Percentiles rank a stretch among this genome's conserved stretches.
Evolutionary conservation across 2,113 vertebrate genomes (phyloP).

Genomic region (Tympanuchus pallidicinctus): DNA sequence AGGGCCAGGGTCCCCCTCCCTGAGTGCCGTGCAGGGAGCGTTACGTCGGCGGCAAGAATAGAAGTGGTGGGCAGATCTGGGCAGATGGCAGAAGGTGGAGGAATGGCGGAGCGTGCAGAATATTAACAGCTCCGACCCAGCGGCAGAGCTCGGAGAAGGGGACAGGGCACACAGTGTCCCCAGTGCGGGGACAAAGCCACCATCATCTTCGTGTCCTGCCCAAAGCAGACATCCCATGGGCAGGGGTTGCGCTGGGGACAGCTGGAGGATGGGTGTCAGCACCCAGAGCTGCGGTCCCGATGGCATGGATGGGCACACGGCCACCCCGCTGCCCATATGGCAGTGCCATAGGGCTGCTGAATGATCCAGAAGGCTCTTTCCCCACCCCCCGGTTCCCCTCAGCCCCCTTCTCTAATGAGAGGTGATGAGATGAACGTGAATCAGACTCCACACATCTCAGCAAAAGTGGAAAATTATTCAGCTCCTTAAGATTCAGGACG

Average conservation of each 20-base stretch:
- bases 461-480: conserved; percentile 82
- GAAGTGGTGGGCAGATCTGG: conserved; percentile 73
- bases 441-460: conserved; percentile 65
- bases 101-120: conserved; percentile 63
- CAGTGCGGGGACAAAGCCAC: not conserved
- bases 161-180: not conserved
- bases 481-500: conserved; percentile 81
- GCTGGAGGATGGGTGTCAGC: not conserved
- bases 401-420: conserved; percentile 62
- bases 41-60: conserved; percentile 64
- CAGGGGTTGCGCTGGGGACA: not conserved
- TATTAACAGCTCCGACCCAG: conserved; percentile 63
- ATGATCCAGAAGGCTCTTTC: conserved; percentile 28
- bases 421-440: conserved; percentile 68
- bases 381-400: not conserved
- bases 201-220: not conserved
- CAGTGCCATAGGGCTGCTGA: fast-evolving
- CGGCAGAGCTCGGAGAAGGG: not conserved
- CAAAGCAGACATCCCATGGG: not conserved
- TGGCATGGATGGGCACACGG: not conserved
- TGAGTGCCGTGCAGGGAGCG: conserved; percentile 15
- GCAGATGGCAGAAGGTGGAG: conserved; percentile 75
- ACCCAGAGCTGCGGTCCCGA: not conserved
- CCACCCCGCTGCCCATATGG: not conserved
- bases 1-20: conserved; percentile 41